Evolutionary conservation across 2,113 vertebrate species (phyloP), one percentile per base, ranked within the genome.

Genomic region (Sinocyclocheilus anophthalmus): DNA sequence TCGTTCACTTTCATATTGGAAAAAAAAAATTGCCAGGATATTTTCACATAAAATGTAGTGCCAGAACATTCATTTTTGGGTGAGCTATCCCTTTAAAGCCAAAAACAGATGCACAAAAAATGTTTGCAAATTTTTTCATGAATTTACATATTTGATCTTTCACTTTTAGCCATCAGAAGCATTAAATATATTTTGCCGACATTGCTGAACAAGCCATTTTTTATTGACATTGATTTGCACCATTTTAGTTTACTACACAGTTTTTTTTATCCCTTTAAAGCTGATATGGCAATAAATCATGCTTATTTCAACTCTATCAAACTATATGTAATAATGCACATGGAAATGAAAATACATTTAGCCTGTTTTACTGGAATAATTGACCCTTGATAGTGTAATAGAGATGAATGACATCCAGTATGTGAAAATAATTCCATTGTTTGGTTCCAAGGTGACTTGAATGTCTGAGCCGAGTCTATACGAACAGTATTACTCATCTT

Each of bases 311-410:
- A 4, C 48, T 55, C 24, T 20, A 39, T 77, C 26, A 18, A 80
- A 24, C 5, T 8, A 50, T 82, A 20, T 69, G 24, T 67, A 24
- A 22, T 69, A 16, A 69, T 22, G 33, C 11, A 48, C 37, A 61
- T 26, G 30, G 65, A 65, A 67, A 22, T 53, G 0, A 16, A 61
- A 63, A 37, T 24, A 63, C 20, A 81, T 67, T 45, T 81, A 65
- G 11, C 7, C n/a, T 42, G 39, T 26, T 81, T 59, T 69, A 5
- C 80, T 69, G n/a, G n/a, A 82, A 69, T 82, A 69, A 82, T 69
- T 82, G 26, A 65, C 37, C 24, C n/a, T 18, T 6, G 11, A 80
- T 22, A 42, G 37, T 80, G 18, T 80, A 39, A 80, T 42, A 80
- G 12, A 80, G 55, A 80, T 37, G 59, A 70, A 83, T 33, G 9